A percentile compares a stretch with the other conserved stretches of the same genome.
phyloP scores from a whole-genome alignment of 2,888 invertebrate species.

The Argyresthia goedartella region DNA sequence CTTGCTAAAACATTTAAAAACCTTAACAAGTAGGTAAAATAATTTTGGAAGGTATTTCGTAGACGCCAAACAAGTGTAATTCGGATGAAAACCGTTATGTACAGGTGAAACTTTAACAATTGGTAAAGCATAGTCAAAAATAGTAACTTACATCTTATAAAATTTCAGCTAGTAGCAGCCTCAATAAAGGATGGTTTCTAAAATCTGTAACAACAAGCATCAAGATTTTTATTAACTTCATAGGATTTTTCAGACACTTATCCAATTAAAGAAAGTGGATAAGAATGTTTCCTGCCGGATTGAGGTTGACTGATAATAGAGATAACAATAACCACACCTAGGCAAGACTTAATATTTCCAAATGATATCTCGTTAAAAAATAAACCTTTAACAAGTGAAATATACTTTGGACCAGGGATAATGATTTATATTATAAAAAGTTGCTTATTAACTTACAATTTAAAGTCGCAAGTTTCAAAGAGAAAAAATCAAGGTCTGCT shows the following conservation, averaged over 20 bases:
- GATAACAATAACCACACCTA: slow-evolving; percentile 60
- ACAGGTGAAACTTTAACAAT: too few relatives aligned
- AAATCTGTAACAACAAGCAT: slow-evolving; percentile 3
- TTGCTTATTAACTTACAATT: too few relatives aligned
- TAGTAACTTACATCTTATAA: too few relatives aligned
- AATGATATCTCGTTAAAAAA: slow-evolving; percentile 25
- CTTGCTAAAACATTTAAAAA: neutral
- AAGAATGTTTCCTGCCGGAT: slow-evolving; percentile 51
- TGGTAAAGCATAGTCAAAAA: too few relatives aligned
- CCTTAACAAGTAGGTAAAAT: neutral
- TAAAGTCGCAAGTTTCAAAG: too few relatives aligned
- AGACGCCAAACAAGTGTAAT: too few relatives aligned
- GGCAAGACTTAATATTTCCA: slow-evolving; percentile 50
- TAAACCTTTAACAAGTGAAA: neutral
- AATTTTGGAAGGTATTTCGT: neutral
- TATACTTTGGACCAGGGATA: neutral
- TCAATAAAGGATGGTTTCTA: neutral
- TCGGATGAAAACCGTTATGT: too few relatives aligned
- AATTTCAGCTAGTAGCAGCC: too few relatives aligned
- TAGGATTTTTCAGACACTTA: too few relatives aligned
- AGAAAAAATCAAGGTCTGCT: too few relatives aligned
- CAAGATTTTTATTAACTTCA: neutral
- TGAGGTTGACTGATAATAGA: slow-evolving; percentile 52
- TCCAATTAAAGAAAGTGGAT: too few relatives aligned
- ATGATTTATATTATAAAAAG: too few relatives aligned